Conservation (phyloP, 2,113 vertebrate species). For the Micromys minutus region DNA sequence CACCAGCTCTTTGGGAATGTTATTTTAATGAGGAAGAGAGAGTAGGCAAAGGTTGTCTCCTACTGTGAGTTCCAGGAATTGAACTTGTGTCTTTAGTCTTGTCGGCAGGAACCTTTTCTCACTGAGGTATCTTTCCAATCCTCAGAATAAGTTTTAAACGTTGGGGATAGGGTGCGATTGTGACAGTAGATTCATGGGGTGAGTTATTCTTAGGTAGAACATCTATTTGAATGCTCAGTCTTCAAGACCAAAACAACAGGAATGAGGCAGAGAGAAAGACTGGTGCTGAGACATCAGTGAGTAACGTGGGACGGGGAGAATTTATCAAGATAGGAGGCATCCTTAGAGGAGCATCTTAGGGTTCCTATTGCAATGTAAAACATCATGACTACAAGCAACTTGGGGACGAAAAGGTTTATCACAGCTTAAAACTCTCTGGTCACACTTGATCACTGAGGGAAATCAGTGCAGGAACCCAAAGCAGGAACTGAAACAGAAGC, state of each 20-base stretch:
- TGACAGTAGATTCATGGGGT: background rate
- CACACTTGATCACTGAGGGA: background rate
- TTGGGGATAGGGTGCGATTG: background rate
- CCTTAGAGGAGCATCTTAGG: background rate
- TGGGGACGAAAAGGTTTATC: background rate
- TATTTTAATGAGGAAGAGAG: background rate
- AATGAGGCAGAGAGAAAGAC: background rate
- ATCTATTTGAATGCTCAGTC: background rate
- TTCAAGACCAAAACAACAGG: background rate
- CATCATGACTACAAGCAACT: background rate
- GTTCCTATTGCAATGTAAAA: background rate
- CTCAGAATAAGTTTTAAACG: background rate
- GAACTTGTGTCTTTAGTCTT: background rate
- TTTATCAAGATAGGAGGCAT: background rate
- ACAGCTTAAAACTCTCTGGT: background rate
- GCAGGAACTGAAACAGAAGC: background rate
- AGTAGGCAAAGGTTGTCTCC: background rate
- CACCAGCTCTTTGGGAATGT: background rate
- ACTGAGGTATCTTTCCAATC: background rate
- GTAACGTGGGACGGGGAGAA: background rate
- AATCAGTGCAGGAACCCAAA: background rate
- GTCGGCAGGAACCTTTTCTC: background rate
- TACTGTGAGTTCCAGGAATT: background rate
- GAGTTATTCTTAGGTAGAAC: background rate
- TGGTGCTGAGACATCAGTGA: slow-evolving; percentile 1